Conservation (phyloP, 2,888 invertebrate genomes). For the Luperina nickerlii region DNA sequence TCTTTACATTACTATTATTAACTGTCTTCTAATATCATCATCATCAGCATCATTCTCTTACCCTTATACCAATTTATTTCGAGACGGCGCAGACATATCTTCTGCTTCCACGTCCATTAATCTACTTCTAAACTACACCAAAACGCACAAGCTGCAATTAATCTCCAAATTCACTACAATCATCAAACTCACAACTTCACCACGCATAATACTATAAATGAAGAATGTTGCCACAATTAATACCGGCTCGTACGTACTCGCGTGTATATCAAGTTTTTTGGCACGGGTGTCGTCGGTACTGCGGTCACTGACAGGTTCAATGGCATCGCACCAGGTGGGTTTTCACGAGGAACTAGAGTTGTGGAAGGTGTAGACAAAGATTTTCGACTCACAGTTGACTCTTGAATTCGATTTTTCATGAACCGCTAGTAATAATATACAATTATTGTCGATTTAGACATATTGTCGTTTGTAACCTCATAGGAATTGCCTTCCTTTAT, state of each 20-base stretch:
- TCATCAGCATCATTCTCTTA: not conserved
- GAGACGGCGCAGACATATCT: not conserved
- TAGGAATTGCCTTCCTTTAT: too few relatives aligned
- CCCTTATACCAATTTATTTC: not conserved
- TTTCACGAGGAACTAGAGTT: slow-evolving; percentile 64
- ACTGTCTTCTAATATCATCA: not conserved
- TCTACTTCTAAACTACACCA: not conserved
- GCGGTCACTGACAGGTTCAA: slow-evolving; percentile 76
- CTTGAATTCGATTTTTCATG: too few relatives aligned
- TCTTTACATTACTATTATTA: not conserved
- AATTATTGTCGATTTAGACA: too few relatives aligned
- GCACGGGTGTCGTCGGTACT: slow-evolving; percentile 70
- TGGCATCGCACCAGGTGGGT: slow-evolving; percentile 83
- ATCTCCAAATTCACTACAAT: not conserved
- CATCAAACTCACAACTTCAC: slow-evolving; percentile 33
- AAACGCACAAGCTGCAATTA: not conserved
- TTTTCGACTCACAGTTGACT: too few relatives aligned
- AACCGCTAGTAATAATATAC: too few relatives aligned
- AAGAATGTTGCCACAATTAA: slow-evolving; percentile 58
- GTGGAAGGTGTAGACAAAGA: slow-evolving; percentile 67
- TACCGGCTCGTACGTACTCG: slow-evolving; percentile 56
- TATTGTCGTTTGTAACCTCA: too few relatives aligned
- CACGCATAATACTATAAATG: slow-evolving; percentile 50
- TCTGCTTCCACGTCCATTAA: not conserved
- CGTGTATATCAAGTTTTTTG: slow-evolving; percentile 76